phyloP scores from a whole-genome alignment of 2,888 invertebrate genomes.

The Malachius bipustulatus region DNA sequence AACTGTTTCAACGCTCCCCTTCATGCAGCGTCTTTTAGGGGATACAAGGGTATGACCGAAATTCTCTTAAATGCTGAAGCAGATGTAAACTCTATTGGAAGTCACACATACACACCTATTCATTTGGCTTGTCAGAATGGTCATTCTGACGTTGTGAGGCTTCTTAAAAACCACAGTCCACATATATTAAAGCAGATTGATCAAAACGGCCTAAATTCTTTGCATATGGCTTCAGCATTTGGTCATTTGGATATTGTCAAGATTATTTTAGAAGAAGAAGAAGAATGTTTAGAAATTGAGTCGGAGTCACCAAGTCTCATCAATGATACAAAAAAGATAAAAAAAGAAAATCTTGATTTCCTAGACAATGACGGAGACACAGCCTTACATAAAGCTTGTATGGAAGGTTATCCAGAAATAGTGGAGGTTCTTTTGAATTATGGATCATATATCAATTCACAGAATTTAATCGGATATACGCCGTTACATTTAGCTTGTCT shows the following conservation, averaged over 20 bases:
- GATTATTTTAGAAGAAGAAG: not conserved
- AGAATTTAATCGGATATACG: no score
- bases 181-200: no score
- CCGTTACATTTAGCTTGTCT: no score
- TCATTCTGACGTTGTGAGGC: not conserved
- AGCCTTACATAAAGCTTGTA: conserved; percentile 5
- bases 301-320: not conserved
- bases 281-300: conserved; percentile 1
- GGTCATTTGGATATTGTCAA: conserved; percentile 1
- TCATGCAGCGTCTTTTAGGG: not conserved
- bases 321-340: not conserved
- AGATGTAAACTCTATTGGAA: conserved; percentile 4
- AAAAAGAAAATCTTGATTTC: no score
- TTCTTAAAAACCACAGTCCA: not conserved
- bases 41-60: conserved; percentile 2
- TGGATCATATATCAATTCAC: no score
- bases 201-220: no score
- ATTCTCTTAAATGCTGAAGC: conserved; percentile 5
- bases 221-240: not conserved
- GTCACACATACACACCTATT: not conserved
- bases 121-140: conserved; percentile 3
- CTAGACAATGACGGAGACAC: conserved; percentile 5
- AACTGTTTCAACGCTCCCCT: no score
- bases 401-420: conserved; percentile 2
- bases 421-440: conserved; percentile 36